These are phyloP conservation scores for Hypotaenidia philippensis DNA, from an alignment of 2,797 vertebrate genomes.

Conservation along the genomic window DNA sequence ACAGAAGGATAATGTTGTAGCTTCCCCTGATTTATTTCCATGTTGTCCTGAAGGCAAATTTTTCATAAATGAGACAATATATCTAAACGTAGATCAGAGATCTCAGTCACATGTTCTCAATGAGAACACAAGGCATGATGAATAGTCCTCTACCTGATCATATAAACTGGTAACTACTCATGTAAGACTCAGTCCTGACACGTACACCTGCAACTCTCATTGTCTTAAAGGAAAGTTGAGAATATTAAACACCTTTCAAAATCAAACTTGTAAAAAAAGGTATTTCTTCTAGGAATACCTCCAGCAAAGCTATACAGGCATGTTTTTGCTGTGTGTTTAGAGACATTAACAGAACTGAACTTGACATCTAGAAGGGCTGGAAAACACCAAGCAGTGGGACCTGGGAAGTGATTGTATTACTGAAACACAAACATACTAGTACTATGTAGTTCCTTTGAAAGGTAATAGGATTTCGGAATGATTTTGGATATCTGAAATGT, in stretches of 20 bases:
- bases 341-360: neutral
- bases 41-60: neutral
- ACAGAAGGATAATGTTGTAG: neutral
- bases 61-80: neutral
- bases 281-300: neutral
- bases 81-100: neutral
- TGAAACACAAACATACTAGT: neutral
- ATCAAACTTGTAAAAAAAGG: neutral
- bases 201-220: neutral
- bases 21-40: neutral
- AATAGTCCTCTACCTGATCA: neutral
- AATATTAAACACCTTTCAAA: neutral
- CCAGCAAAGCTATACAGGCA: neutral
- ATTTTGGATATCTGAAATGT: neutral
- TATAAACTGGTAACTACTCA: neutral
- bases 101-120: neutral
- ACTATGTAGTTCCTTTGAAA: neutral
- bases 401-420: neutral
- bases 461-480: neutral
- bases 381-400: neutral
- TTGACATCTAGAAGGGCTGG: neutral
- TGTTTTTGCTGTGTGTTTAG: neutral
- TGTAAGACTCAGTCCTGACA: neutral
- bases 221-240: neutral
- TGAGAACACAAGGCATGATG: neutral